These are phyloP conservation scores for Troglohyphantes excavatus DNA, from an alignment of 2,888 invertebrate species.

Conservation along the genomic window DNA sequence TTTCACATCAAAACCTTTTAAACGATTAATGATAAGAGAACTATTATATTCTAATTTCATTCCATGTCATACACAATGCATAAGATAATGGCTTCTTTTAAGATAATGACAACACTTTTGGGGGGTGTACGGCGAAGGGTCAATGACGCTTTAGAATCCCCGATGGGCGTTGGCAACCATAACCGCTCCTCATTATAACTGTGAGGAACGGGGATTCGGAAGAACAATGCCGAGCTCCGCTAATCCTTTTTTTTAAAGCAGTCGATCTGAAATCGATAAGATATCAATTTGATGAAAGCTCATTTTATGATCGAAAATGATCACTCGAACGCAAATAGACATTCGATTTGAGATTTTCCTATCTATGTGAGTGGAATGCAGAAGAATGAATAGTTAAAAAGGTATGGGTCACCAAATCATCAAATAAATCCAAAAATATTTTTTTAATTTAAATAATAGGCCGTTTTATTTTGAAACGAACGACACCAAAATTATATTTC, in stretches of 20 bases:
- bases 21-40: too few species aligned
- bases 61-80: neutral
- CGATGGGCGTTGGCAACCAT: constrained; percentile 67
- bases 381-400: too few species aligned
- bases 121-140: neutral
- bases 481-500: too few species aligned
- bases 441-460: too few species aligned
- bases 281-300: constrained; percentile 47
- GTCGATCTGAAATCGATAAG: constrained; percentile 53
- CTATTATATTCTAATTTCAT: neutral
- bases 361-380: too few species aligned
- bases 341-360: neutral
- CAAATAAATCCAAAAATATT: too few species aligned
- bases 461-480: too few species aligned
- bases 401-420: too few species aligned
- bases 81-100: constrained; percentile 5
- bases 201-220: constrained; percentile 33
- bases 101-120: constrained; percentile 1
- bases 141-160: constrained; percentile 48
- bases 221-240: constrained; percentile 10
- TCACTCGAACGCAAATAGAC: constrained; percentile 26
- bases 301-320: constrained; percentile 51
- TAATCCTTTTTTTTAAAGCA: constrained; percentile 44
- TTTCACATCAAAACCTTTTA: too few species aligned
- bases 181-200: constrained; percentile 53